Percentiles rank a stretch among this genome's conserved stretches.
Evolutionary conservation across 2,888 invertebrate genomes (phyloP).

Genomic region (Cryptosula pallasiana): DNA sequence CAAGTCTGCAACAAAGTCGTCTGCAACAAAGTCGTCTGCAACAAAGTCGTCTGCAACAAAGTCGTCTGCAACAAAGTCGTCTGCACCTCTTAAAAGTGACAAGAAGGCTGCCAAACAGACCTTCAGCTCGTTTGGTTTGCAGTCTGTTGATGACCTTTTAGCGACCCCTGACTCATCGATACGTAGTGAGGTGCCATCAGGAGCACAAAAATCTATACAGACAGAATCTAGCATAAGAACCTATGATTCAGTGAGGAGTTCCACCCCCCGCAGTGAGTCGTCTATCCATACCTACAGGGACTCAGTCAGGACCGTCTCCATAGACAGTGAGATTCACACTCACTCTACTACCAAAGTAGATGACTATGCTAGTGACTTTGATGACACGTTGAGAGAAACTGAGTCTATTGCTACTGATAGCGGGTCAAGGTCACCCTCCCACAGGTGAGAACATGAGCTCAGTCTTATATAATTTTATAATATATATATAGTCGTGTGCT

Average conservation of each 20-base stretch:
- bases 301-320: background rate
- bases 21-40: too few species aligned
- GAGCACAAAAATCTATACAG: background rate
- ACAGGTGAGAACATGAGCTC: too few species aligned
- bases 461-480: too few species aligned
- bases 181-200: background rate
- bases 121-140: background rate
- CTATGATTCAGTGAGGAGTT: background rate
- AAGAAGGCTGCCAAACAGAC: too few species aligned
- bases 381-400: slow-evolving; percentile 1
- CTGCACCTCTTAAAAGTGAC: too few species aligned
- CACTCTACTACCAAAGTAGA: background rate
- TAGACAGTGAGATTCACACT: slow-evolving; percentile 1
- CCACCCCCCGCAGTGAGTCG: background rate
- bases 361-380: slow-evolving; percentile 13
- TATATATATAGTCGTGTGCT: too few species aligned
- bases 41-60: too few species aligned
- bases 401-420: background rate
- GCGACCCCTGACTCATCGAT: background rate
- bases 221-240: background rate
- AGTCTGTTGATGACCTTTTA: slow-evolving; percentile 8
- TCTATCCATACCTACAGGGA: background rate
- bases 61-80: too few species aligned
- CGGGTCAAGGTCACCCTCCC: background rate
- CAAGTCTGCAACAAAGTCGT: too few species aligned